Base-by-base conservation (phyloP, 2,888 invertebrate species). In the Mesorhabditis sp. region DNA sequence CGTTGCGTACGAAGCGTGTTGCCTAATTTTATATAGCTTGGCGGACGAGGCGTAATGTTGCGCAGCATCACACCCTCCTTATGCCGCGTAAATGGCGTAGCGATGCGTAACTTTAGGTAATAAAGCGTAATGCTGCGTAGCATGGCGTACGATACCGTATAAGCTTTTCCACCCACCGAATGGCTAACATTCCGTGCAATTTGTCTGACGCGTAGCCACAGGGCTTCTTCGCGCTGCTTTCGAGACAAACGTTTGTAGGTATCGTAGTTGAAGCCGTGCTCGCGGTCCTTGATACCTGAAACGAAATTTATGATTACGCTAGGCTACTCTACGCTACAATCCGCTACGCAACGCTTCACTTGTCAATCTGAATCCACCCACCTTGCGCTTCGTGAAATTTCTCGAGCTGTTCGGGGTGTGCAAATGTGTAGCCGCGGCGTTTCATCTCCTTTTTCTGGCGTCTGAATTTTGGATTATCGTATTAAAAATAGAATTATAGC, bases 301-400 rank as follows among this genome's bases (percentile, higher is more conserved):
- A 71, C 10, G 1, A n/a, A 28, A 1, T 28, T 28, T 28, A 28
- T 28, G 28, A 28, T 28, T 28, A 28, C 28, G 28, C 28, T 28
- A 28, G 28, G 28, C 28, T 28, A 28, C n/a, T n/a, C n/a, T n/a
- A n/a, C n/a, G n/a, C n/a, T n/a, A n/a, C n/a, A n/a, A n/a, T n/a
- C n/a, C n/a, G n/a, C n/a, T n/a, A n/a, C n/a, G n/a, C n/a, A n/a
- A n/a, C 28, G 28, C 28, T 28, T 28, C 28, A 1, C 1, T 28
- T 28, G 2, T 28, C 28, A 28, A 28, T n/a, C n/a, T n/a, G n/a
- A n/a, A n/a, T 28, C 28, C 28, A 28, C 28, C 2, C 43, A 70
- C 83, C 79, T 62, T 80, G 80, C 10, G 82, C 81, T 10, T 66
- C 43, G 72, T 79, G 78, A 43, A 83, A 44, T 42, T 80, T 74